Evolutionary conservation across 2,888 invertebrate species (phyloP).

Genomic region (Nomada goodeniana): DNA sequence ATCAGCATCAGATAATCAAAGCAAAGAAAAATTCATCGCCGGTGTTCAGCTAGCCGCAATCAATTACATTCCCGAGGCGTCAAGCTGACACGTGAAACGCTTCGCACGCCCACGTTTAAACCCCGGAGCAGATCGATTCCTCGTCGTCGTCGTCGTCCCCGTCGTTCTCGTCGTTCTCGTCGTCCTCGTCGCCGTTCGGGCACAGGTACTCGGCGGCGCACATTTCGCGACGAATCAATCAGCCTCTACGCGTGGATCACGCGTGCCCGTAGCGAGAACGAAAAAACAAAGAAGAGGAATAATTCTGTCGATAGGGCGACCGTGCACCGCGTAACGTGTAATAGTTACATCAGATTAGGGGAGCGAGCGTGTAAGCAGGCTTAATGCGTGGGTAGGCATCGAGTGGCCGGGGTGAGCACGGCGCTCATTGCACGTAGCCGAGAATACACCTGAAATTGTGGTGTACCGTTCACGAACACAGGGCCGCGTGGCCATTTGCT

Average conservation of each 20-base stretch:
- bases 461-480: constrained; percentile 35
- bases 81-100: constrained; percentile 3
- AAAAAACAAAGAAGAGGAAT: constrained; percentile 11
- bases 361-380: constrained; percentile 75
- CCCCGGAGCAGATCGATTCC: neutral
- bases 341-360: constrained; percentile 81
- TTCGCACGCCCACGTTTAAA: neutral
- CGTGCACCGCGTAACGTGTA: constrained; percentile 76
- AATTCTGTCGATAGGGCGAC: constrained; percentile 39
- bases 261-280: neutral
- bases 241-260: neutral
- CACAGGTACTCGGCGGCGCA: too few species aligned
- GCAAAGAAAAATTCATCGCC: neutral
- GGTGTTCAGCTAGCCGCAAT: neutral
- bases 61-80: constrained; percentile 5
- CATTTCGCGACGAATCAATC: constrained; percentile 35
- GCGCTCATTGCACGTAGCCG: constrained; percentile 60
- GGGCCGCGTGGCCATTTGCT: constrained; percentile 37
- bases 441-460: constrained; percentile 55
- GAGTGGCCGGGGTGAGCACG: constrained; percentile 57
- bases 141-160: neutral
- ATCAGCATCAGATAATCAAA: neutral
- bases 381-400: constrained; percentile 76
- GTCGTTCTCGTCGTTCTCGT: too few species aligned
- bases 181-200: neutral